Conservation (phyloP, 2,797 vertebrate genomes). For the Halcyon badia region DNA sequence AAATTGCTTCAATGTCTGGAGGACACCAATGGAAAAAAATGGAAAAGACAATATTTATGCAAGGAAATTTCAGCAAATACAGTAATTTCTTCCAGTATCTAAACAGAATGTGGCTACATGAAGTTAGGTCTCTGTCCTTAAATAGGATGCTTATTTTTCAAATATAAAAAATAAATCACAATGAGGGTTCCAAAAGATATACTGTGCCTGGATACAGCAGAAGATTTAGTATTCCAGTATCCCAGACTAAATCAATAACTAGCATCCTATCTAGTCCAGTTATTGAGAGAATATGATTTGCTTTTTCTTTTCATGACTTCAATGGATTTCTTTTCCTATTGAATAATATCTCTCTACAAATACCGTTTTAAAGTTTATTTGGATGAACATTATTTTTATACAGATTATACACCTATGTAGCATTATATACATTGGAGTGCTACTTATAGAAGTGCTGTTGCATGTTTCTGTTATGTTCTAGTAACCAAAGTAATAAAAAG, state of each 20-base stretch:
- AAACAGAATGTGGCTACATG: background rate
- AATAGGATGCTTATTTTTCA: conserved; percentile 32
- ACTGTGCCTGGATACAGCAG: conserved; percentile 54
- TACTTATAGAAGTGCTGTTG: conserved; percentile 3
- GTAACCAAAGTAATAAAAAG: conserved; percentile 13
- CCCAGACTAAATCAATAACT: conserved; percentile 77
- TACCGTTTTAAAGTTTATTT: conserved; percentile 48
- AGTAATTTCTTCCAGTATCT: background rate
- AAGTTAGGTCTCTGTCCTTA: conserved; percentile 27
- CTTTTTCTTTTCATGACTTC: conserved; percentile 60
- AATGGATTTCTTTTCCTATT: conserved; percentile 64
- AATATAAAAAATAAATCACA: conserved; percentile 45
- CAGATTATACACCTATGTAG: background rate
- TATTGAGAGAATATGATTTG: conserved; percentile 74
- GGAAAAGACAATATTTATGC: background rate
- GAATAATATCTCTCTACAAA: conserved; percentile 44
- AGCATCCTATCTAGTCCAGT: conserved; percentile 60
- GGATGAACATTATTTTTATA: conserved; percentile 36
- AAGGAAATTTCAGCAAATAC: background rate
- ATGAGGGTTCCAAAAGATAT: conserved; percentile 53
- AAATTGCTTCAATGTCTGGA: background rate
- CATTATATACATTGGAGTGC: background rate
- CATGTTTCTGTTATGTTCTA: background rate
- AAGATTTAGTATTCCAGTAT: conserved; percentile 71
- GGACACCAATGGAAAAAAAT: background rate